Conservation (phyloP, 2,113 vertebrate genomes). For the Chaetodon auriga region DNA sequence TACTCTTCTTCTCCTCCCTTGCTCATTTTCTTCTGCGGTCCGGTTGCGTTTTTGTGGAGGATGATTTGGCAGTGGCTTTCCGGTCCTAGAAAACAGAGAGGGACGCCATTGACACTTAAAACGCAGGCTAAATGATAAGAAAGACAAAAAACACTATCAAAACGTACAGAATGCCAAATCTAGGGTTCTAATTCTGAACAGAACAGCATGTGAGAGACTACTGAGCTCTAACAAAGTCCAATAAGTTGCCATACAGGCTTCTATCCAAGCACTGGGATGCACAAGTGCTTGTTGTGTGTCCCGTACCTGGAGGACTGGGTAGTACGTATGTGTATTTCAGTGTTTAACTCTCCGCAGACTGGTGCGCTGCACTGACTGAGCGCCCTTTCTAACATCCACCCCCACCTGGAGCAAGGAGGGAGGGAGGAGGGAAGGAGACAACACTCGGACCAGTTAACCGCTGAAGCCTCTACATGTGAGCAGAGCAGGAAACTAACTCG, state of each 20-base stretch:
- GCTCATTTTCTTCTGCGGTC: constrained; percentile 82
- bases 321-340: constrained; percentile 84
- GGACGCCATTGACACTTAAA: not conserved
- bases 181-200: constrained; percentile 22
- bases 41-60: constrained; percentile 79
- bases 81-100: constrained; percentile 83
- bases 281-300: constrained; percentile 69
- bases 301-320: constrained; percentile 82
- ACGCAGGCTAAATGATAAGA: not conserved
- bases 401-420: constrained; percentile 85
- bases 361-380: constrained; percentile 94
- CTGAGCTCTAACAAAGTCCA: constrained; percentile 30
- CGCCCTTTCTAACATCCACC: constrained; percentile 92
- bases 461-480: constrained; percentile 43
- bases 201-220: constrained; percentile 30
- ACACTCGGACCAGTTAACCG: constrained; percentile 66
- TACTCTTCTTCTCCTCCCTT: constrained; percentile 21
- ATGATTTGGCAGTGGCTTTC: constrained; percentile 93
- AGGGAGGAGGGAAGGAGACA: constrained; percentile 73
- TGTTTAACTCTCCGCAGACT: constrained; percentile 95
- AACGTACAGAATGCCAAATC: constrained; percentile 5
- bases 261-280: constrained; percentile 73
- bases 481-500: constrained; percentile 59
- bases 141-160: not conserved
- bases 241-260: constrained; percentile 26